Base-by-base conservation (phyloP, 2,888 invertebrate species). In the Altica lythri region DNA sequence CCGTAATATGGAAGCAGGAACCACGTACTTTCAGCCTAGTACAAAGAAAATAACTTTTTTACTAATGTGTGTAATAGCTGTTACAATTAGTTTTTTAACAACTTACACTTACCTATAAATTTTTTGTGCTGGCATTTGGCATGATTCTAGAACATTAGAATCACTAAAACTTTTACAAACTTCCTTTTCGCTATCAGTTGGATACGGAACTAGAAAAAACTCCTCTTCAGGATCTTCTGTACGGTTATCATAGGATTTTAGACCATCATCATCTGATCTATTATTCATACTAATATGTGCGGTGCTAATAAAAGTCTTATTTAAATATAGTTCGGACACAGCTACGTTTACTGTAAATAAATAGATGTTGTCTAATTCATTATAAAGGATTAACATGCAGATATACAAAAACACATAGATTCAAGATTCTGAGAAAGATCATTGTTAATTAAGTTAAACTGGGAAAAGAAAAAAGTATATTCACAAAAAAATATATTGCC, bases 201-300 rank as follows among this genome's bases (percentile, higher is more conserved):
- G 72, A 57, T 72, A 76, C 49, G 75, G 72, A 13, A 77, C 71
- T 16, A 77, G 64, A 61, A 77, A 77, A 65, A 77, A 77, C 56
- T 77, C 76, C 51, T 52, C 60, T 12, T 53, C 59, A 2, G 63
- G 62, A 25, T 67, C 69, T 12, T 65, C 57, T 1, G 64, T 63
- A 35, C 67, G 61, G 30, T 71, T 63, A 43, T 72, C 71, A 48
- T 71, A 71, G 4, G 67, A 71, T 59, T 72, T 72, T 22, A 68
- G 51, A 19, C 62, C 68, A 35, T 69, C 65, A 35, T 69, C 65
- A 37, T 71, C 69, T 12, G 59, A 25, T 62, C 71, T 72, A 2
- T 65, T 65, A 43, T 72, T 70, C 44, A 74, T 62, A 56, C 65
- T 70, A 29, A 73, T 64, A 53, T 71, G 70, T 51, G 55, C 53